A percentile compares a stretch with the other conserved stretches of the same genome.
These are phyloP conservation scores for Caloenas nicobarica DNA, from an alignment of 2,113 vertebrate species.

Conservation along the genomic window DNA sequence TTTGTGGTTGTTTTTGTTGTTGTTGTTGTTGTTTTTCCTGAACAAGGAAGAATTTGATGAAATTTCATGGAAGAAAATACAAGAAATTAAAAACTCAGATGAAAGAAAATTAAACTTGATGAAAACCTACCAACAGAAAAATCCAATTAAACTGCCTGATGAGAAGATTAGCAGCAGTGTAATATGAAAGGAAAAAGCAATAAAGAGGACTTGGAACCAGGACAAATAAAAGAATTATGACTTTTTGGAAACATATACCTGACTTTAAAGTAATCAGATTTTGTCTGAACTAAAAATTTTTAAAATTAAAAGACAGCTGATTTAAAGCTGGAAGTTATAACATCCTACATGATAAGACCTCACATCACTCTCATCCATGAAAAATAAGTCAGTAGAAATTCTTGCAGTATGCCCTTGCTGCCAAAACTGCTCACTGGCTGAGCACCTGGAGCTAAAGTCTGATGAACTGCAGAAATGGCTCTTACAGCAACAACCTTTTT, in stretches of 20 bases:
- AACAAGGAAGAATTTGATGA: neutral
- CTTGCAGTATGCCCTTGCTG: neutral
- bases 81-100: neutral
- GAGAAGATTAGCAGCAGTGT: slow-evolving; percentile 6
- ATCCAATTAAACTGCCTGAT: neutral
- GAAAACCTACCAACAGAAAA: slow-evolving; percentile 15
- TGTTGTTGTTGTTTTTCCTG: neutral
- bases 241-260: slow-evolving; percentile 11
- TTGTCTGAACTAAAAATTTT: neutral
- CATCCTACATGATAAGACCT: neutral
- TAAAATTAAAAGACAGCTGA: neutral
- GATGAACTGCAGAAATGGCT: neutral
- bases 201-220: slow-evolving; percentile 16
- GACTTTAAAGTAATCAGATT: slow-evolving; percentile 22
- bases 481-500: neutral
- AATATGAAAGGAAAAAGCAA: slow-evolving; percentile 40
- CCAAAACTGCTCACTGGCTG: neutral
- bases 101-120: slow-evolving; percentile 18
- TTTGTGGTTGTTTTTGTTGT: neutral
- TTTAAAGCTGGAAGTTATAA: neutral
- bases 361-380: neutral
- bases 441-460: neutral
- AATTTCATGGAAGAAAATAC: neutral
- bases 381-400: neutral
- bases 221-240: slow-evolving; percentile 22